phyloP scores from a whole-genome alignment of 2,888 invertebrate species.

The Blastobasis adustella region DNA sequence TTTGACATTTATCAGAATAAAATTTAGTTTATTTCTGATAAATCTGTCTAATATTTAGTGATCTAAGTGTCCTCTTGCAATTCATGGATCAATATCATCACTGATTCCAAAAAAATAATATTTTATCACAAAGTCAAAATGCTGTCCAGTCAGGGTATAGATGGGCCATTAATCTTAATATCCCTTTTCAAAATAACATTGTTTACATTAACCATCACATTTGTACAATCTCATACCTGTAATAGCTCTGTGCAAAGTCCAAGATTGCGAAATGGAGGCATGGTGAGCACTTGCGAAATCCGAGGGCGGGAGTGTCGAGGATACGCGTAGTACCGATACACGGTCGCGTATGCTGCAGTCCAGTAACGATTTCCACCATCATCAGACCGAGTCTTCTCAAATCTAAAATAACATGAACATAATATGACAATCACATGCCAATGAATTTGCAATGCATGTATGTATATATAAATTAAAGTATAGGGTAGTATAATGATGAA shows the following conservation, averaged over 20 bases:
- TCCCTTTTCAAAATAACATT: too few species aligned
- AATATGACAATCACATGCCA: background rate
- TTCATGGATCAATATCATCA: too few species aligned
- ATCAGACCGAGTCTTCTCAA: conserved; percentile 79
- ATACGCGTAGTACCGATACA: conserved; percentile 96
- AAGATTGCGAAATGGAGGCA: conserved; percentile 92
- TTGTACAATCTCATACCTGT: conserved; percentile 32
- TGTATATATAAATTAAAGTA: background rate
- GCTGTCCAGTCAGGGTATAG: too few species aligned
- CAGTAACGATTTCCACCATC: conserved; percentile 78
- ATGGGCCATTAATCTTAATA: too few species aligned
- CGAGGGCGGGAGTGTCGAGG: conserved; percentile 90
- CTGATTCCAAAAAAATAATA: too few species aligned
- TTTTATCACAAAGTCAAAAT: too few species aligned
- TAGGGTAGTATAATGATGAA: background rate
- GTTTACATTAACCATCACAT: too few species aligned
- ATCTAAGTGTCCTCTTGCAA: too few species aligned
- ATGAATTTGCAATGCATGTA: background rate
- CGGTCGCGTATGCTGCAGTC: conserved; percentile 90
- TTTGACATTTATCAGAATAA: too few species aligned
- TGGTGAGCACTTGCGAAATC: conserved; percentile 92
- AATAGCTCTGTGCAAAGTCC: conserved; percentile 90
- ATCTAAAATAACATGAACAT: conserved; percentile 61
- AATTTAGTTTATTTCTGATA: too few species aligned
- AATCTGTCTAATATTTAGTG: too few species aligned